These are phyloP conservation scores for Delphinapterus leucas DNA, from an alignment of 2,113 vertebrate species.

Conservation along the genomic window DNA sequence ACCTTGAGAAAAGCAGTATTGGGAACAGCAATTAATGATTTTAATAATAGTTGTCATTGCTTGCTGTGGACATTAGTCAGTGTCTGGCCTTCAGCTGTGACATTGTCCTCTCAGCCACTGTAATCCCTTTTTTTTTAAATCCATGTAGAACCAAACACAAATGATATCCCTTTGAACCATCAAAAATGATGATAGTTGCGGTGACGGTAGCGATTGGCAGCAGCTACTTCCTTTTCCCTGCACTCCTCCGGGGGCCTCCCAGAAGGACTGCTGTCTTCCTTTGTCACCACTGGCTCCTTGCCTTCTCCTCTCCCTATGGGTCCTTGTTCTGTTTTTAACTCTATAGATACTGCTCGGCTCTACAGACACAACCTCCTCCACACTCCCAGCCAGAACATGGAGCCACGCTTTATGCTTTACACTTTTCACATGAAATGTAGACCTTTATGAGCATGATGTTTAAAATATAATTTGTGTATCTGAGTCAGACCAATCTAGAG, in stretches of 20 bases:
- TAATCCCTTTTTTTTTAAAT: not conserved
- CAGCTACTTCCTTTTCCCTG: not conserved
- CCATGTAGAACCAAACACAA: not conserved
- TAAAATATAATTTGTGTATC: slow-evolving; percentile 45
- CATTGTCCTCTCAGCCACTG: not conserved
- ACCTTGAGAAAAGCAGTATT: not conserved
- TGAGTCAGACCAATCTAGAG: not conserved
- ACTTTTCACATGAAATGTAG: not conserved
- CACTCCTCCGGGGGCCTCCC: not conserved
- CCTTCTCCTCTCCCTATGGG: not conserved
- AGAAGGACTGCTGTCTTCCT: not conserved
- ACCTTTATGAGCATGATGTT: not conserved
- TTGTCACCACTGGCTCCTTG: not conserved
- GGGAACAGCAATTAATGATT: not conserved
- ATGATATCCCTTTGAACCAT: not conserved
- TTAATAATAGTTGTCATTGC: not conserved
- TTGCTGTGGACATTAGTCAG: not conserved
- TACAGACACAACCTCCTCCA: not conserved
- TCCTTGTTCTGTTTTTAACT: not conserved
- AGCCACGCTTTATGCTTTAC: not conserved
- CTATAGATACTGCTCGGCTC: not conserved
- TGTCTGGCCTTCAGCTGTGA: not conserved
- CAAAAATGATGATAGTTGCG: not conserved
- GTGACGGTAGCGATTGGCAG: not conserved
- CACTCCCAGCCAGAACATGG: not conserved